phyloP scores from a whole-genome alignment of 1,140 invertebrate genomes.

The Drosophila ananassae region DNA sequence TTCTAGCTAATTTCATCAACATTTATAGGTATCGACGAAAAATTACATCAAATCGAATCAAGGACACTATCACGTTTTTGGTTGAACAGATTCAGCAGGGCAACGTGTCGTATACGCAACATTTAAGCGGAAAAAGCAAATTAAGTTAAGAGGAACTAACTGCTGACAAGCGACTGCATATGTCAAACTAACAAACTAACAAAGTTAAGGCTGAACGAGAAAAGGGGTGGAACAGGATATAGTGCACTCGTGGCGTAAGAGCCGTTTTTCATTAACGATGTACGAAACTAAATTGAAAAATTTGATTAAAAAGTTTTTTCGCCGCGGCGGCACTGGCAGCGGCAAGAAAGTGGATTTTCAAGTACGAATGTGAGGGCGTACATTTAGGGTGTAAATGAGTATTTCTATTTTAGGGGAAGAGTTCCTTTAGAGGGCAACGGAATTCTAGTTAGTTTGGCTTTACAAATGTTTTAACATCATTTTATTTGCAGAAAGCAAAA shows the following conservation, averaged over 20 bases:
- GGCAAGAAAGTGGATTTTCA: conserved; percentile 75
- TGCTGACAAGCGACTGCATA: conserved; percentile 33
- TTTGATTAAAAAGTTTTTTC: conserved; percentile 79
- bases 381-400: conserved; percentile 3
- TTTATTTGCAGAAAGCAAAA: conserved; percentile 68
- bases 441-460: conserved; percentile 78
- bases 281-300: conserved; percentile 77
- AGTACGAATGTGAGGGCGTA: conserved; percentile 47
- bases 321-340: conserved; percentile 12
- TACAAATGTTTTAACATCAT: conserved; percentile 79
- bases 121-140: conserved; percentile 48
- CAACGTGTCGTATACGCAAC: conserved; percentile 55
- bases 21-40: neutral
- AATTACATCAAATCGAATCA: neutral
- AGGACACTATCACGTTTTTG: neutral
- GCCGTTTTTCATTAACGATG: conserved; percentile 76
- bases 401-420: conserved; percentile 4
- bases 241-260: neutral
- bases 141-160: conserved; percentile 55
- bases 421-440: conserved; percentile 24
- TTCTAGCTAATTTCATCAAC: neutral
- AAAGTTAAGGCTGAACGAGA: conserved; percentile 23
- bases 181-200: conserved; percentile 59
- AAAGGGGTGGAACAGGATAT: conserved; percentile 11
- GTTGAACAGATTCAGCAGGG: neutral